Evolutionary conservation across 2,113 vertebrate genomes (phyloP).

Genomic region (Callionymus lyra): DNA sequence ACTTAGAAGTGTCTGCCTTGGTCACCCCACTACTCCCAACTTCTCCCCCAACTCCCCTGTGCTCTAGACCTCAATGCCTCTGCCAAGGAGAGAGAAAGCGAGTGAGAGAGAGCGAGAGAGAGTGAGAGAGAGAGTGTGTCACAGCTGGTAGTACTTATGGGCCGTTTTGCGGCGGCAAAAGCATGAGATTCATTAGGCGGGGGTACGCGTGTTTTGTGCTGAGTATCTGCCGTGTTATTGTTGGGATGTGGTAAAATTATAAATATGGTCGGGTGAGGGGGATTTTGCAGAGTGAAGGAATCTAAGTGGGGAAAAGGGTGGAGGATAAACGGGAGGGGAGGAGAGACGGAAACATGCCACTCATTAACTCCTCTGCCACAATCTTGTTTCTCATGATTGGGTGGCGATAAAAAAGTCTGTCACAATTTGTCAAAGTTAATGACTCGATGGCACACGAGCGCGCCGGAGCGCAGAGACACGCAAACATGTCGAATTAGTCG

Average conservation of each 20-base stretch:
- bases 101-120: slow-evolving; percentile 57
- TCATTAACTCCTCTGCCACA: slow-evolving; percentile 84
- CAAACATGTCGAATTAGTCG: slow-evolving; percentile 53
- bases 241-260: slow-evolving; percentile 99
- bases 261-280: slow-evolving; percentile 79
- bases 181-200: slow-evolving; percentile 98
- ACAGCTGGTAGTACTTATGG: slow-evolving; percentile 99
- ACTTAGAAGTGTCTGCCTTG: slow-evolving; percentile 83
- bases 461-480: slow-evolving; percentile 44
- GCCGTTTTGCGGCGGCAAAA: slow-evolving; percentile 80
- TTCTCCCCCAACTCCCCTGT: slow-evolving; percentile 5
- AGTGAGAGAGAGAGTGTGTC: slow-evolving; percentile 77
- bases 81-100: slow-evolving; percentile 77
- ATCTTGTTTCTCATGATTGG: slow-evolving; percentile 80
- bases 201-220: slow-evolving; percentile 91
- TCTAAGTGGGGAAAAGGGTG: slow-evolving; percentile 46
- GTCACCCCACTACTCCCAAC: slow-evolving; percentile 7
- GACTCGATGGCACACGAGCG: slow-evolving; percentile 67
- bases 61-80: slow-evolving; percentile 49
- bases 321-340: slow-evolving; percentile 9
- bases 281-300: slow-evolving; percentile 50
- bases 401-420: slow-evolving; percentile 69
- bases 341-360: slow-evolving; percentile 77
- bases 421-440: slow-evolving; percentile 80
- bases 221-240: slow-evolving; percentile 96